Base-by-base conservation (phyloP, 30 jellyfish, hydroid and myxozoan genomes). In the Catostylus mosaicus region DNA sequence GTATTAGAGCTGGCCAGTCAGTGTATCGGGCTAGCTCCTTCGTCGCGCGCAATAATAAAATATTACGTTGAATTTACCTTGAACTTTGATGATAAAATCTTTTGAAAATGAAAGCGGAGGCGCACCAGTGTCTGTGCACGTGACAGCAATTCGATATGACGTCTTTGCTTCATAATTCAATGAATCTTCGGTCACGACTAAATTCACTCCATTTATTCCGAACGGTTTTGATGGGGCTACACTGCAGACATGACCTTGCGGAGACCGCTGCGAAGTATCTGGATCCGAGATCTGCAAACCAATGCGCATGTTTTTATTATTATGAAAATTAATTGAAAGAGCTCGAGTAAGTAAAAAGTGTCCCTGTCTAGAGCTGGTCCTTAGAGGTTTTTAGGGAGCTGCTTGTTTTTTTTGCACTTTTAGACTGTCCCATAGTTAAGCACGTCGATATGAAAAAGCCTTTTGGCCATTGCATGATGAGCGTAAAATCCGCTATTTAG, bases 261-360 rank as follows among this genome's bases (percentile, higher is more conserved):
- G 84, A 1, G 84, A 71, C 12, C 84, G 60, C 73, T 85, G 88
- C 33, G 72, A 30, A 0, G 73, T 85, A 60, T 85, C 95, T 2
- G 95, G 95, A 74, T 85, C 95, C 10, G 78, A 23, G 62, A 85
- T 83, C 95, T 85, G 20, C 20, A 67, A 63, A 62, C 56, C n/a
- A n/a, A n/a, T n/a, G n/a, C n/a, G n/a, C n/a, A n/a, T n/a, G n/a
- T n/a, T n/a, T n/a, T n/a, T n/a, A n/a, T n/a, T n/a, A n/a, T n/a
- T n/a, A n/a, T n/a, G n/a, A n/a, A n/a, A n/a, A n/a, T n/a, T n/a
- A n/a, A n/a, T n/a, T n/a, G n/a, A n/a, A n/a, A n/a, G n/a, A n/a
- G n/a, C n/a, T n/a, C n/a, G n/a, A n/a, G n/a, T n/a, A n/a, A n/a
- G n/a, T n/a, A n/a, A n/a, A n/a, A n/a, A n/a, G n/a, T n/a, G n/a